A percentile compares a stretch with the other conserved stretches of the same genome.
These are phyloP conservation scores for Triplophysa bombifrons DNA, from an alignment of 2,797 vertebrate genomes.

Conservation along the genomic window DNA sequence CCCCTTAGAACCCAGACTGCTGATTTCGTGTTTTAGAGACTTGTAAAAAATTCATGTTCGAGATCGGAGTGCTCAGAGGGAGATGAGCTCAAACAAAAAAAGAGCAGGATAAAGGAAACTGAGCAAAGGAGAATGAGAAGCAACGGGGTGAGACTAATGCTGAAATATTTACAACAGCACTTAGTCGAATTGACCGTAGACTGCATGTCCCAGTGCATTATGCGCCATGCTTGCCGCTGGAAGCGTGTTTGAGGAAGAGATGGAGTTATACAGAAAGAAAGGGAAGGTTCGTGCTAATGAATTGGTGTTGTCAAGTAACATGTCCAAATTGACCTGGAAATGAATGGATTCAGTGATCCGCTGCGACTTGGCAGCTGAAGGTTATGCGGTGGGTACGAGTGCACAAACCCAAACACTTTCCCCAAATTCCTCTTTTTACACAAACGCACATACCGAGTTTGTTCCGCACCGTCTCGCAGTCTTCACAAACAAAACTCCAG, in stretches of 20 bases:
- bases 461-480: neutral
- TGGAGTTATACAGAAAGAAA: conserved; percentile 43
- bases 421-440: neutral
- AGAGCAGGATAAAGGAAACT: neutral
- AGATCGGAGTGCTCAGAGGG: neutral
- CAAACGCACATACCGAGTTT: neutral
- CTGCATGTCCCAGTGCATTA: conserved; percentile 27
- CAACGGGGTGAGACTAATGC: neutral
- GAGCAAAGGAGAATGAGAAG: neutral
- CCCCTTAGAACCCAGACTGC: neutral
- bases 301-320: conserved; percentile 66
- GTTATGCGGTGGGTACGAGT: neutral
- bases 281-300: conserved; percentile 69
- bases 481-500: neutral
- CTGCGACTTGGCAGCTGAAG: conserved; percentile 52
- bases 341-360: conserved; percentile 73
- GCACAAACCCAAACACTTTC: neutral
- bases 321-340: conserved; percentile 70
- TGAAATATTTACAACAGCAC: conserved; percentile 36
- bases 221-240: conserved; percentile 1
- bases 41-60: conserved; percentile 1
- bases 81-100: neutral
- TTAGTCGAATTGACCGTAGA: conserved; percentile 25
- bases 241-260: neutral
- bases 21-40: neutral